Percentiles rank a stretch among this genome's conserved stretches.
Evolutionary conservation across 2,888 invertebrate genomes (phyloP).

Genomic region (Agonum fuliginosum): DNA sequence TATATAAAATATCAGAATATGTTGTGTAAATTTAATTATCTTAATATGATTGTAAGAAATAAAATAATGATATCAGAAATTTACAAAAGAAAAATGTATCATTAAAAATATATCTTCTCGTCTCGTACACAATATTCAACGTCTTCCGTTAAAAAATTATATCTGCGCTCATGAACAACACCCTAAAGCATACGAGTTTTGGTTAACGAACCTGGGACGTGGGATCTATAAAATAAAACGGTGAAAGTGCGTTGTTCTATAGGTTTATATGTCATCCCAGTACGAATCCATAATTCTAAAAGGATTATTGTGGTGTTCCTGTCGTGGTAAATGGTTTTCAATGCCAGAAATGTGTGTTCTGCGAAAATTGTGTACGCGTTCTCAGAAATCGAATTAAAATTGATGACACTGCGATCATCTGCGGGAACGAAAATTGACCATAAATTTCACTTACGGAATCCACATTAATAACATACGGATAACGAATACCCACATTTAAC

Average conservation of each 20-base stretch:
- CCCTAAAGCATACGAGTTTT: too few relatives aligned
- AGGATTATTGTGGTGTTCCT: slow-evolving; percentile 21
- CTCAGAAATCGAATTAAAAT: slow-evolving; percentile 18
- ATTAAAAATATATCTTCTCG: too few relatives aligned
- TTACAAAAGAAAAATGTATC: too few relatives aligned
- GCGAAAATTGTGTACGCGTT: not conserved
- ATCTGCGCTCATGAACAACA: too few relatives aligned
- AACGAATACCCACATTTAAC: not conserved
- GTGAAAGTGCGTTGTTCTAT: slow-evolving; percentile 10
- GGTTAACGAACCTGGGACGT: slow-evolving; percentile 21
- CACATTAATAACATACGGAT: not conserved
- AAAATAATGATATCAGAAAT: too few relatives aligned
- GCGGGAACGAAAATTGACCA: not conserved
- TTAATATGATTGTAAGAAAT: too few relatives aligned
- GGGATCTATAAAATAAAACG: slow-evolving; percentile 46
- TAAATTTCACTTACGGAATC: slow-evolving; percentile 1
- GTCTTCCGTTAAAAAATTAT: too few relatives aligned
- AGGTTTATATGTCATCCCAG: not conserved
- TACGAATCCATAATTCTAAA: slow-evolving; percentile 8
- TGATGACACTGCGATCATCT: slow-evolving; percentile 20
- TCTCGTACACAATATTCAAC: too few relatives aligned
- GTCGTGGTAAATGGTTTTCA: slow-evolving; percentile 6
- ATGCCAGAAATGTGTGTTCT: not conserved
- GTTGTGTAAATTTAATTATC: too few relatives aligned
- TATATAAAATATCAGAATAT: too few relatives aligned